Evolutionary conservation across 2,797 vertebrate species (phyloP).

Genomic region (Sarcophilus harrisii): DNA sequence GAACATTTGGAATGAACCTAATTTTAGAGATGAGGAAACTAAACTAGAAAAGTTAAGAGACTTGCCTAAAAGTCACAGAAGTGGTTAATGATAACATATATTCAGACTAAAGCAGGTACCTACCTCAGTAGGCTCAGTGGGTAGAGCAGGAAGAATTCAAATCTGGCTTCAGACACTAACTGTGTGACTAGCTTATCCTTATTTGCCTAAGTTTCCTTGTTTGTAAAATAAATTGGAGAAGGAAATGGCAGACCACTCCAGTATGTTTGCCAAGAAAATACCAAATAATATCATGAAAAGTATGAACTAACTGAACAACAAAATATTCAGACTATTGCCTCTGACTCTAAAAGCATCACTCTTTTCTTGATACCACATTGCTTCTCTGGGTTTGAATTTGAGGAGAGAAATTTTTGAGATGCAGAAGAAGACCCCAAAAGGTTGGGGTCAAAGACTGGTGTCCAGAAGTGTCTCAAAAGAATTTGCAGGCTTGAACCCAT

Average conservation of each 20-base stretch:
- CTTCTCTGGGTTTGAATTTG: not conserved
- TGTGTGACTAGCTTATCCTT: not conserved
- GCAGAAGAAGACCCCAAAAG: too few relatives aligned
- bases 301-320: not conserved
- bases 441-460: too few relatives aligned
- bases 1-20: not conserved
- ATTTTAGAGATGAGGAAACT: not conserved
- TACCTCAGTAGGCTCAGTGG: too few relatives aligned
- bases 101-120: not conserved
- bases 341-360: not conserved
- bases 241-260: not conserved
- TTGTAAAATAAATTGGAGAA: not conserved
- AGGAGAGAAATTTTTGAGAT: not conserved
- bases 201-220: not conserved
- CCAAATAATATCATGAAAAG: not conserved
- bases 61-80: not conserved
- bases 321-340: not conserved
- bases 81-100: not conserved
- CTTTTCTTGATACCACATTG: too few relatives aligned
- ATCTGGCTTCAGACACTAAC: not conserved
- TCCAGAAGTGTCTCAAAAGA: too few relatives aligned
- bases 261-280: not conserved
- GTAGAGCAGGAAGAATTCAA: not conserved
- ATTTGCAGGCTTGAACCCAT: too few relatives aligned
- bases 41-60: too few relatives aligned